Conservation (phyloP, 2,113 vertebrate species). For the Eulemur rufifrons region DNA sequence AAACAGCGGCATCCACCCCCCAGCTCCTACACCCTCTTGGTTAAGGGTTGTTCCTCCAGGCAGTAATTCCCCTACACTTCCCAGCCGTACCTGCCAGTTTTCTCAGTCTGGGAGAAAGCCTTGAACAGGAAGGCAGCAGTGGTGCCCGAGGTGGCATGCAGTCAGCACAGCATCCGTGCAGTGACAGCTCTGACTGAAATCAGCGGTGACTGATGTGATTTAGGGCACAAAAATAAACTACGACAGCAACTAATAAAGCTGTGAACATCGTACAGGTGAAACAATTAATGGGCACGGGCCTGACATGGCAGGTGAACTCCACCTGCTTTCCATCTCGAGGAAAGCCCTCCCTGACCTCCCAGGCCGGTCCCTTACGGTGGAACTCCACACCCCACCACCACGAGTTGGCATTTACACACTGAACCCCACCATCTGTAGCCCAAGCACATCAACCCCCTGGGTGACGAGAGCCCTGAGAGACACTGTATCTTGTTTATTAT, state of each 20-base stretch:
- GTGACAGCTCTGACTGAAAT: neutral
- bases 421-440: too few relatives aligned
- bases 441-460: fast-evolving
- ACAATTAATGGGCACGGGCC: too few relatives aligned
- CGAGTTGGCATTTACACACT: neutral
- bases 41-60: neutral
- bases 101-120: neutral
- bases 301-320: neutral
- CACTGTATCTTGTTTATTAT: neutral
- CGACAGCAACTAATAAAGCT: neutral
- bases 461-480: neutral
- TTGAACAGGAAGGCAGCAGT: neutral
- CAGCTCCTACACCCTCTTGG: neutral
- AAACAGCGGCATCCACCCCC: neutral
- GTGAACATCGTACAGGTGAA: neutral
- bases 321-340: neutral
- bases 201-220: neutral
- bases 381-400: neutral
- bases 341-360: neutral
- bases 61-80: neutral
- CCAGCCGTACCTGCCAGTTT: neutral
- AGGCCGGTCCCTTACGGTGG: neutral
- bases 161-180: fast-evolving
- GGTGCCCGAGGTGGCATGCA: neutral
- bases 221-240: neutral